A percentile compares a stretch with the other conserved stretches of the same genome.
phyloP scores from a whole-genome alignment of 2,888 invertebrate species.

The Xestoiulus laeticollis region DNA sequence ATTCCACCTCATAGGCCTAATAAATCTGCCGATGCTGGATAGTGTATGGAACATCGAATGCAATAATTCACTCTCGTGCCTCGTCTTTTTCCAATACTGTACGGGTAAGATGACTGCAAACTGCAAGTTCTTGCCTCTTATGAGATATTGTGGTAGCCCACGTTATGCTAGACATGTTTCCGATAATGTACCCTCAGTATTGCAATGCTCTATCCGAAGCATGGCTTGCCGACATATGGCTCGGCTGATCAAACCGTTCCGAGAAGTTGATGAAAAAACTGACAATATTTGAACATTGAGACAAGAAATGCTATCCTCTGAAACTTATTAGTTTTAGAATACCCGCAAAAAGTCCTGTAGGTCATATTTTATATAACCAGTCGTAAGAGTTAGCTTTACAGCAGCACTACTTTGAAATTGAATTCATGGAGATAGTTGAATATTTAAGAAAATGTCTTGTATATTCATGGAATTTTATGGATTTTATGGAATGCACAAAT shows the following conservation, averaged over 20 bases:
- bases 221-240: neutral
- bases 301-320: neutral
- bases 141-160: constrained; percentile 1
- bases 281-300: constrained; percentile 1
- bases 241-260: neutral
- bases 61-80: neutral
- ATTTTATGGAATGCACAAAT: too few relatives aligned
- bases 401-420: too few relatives aligned
- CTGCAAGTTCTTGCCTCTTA: constrained; percentile 1
- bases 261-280: neutral
- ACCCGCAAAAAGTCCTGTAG: neutral
- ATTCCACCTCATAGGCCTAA: neutral
- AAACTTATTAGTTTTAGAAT: neutral
- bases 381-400: neutral
- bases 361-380: neutral
- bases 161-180: constrained; percentile 9
- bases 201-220: neutral
- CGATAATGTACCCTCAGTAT: neutral
- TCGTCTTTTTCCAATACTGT: neutral
- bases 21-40: neutral
- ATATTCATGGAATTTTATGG: too few relatives aligned
- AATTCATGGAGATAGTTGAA: too few relatives aligned
- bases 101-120: neutral
- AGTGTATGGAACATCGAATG: neutral
- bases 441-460: too few relatives aligned